Conservation (phyloP, 2,888 invertebrate genomes). For the Andrena flavipes region DNA sequence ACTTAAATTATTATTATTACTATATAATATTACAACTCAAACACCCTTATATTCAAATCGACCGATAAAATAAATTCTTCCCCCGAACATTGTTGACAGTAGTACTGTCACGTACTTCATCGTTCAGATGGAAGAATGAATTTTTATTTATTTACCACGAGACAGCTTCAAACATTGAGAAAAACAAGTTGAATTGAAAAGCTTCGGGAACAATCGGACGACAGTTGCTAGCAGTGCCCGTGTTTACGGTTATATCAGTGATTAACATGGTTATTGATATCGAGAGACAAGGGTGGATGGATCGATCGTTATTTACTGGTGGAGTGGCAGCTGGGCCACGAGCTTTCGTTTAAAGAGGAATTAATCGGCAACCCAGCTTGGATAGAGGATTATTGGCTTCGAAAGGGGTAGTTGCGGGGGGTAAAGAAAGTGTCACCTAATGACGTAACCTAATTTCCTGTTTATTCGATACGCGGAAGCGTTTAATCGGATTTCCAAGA, state of each 20-base stretch:
- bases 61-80: too few species aligned
- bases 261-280: constrained; percentile 5
- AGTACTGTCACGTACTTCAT: too few species aligned
- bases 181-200: neutral
- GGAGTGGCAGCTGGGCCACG: neutral
- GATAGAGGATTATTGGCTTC: constrained; percentile 39
- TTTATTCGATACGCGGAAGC: constrained; percentile 64
- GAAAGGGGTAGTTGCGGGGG: constrained; percentile 2
- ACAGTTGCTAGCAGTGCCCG: neutral
- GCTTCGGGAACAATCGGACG: neutral
- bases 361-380: constrained; percentile 24
- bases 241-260: constrained; percentile 4
- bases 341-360: constrained; percentile 38
- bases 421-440: constrained; percentile 54
- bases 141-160: too few species aligned
- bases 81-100: too few species aligned
- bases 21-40: too few species aligned
- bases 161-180: neutral
- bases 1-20: too few species aligned
- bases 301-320: constrained; percentile 19
- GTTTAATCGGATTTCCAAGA: constrained; percentile 61
- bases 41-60: too few species aligned
- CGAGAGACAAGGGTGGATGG: neutral
- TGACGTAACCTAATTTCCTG: constrained; percentile 62
- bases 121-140: too few species aligned